These are phyloP conservation scores for Trachelus troglodyta DNA, from an alignment of 2,888 invertebrate genomes.

Conservation along the genomic window DNA sequence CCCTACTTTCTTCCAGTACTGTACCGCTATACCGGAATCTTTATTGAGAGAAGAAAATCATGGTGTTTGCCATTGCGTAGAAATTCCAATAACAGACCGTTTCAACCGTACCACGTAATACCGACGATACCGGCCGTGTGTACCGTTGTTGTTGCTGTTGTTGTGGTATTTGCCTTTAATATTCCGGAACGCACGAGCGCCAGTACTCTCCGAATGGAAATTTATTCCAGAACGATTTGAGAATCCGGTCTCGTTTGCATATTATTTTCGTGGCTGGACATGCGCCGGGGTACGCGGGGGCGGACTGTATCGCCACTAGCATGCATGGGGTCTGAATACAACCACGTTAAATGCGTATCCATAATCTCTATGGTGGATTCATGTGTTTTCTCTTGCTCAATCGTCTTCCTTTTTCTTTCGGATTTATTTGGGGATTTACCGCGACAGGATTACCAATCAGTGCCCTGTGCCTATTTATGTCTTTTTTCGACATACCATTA, in stretches of 20 bases:
- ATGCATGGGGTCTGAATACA: not conserved
- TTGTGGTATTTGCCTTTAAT: conserved; percentile 26
- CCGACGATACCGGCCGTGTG: not conserved
- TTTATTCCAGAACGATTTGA: conserved; percentile 30
- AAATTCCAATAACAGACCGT: not conserved
- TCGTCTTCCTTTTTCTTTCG: not conserved
- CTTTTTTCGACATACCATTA: not conserved
- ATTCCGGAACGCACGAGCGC: conserved; percentile 17
- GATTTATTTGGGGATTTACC: conserved; percentile 5
- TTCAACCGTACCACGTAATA: not conserved
- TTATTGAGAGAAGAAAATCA: not conserved
- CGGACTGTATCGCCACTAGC: not conserved
- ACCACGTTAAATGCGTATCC: no score
- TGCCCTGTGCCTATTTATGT: not conserved
- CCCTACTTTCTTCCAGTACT: not conserved
- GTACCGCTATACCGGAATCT: not conserved
- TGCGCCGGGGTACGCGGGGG: not conserved
- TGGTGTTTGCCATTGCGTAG: not conserved
- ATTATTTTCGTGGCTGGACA: conserved; percentile 10
- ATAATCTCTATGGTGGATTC: not conserved
- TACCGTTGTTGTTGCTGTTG: not conserved
- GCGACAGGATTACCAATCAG: conserved; percentile 15
- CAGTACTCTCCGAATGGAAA: conserved; percentile 26
- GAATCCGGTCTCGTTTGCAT: conserved; percentile 29
- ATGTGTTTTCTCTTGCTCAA: not conserved